Percentiles rank a stretch among this genome's conserved stretches.
Evolutionary conservation across 2,888 invertebrate genomes (phyloP).

Genomic region (Lasius fuliginosus): DNA sequence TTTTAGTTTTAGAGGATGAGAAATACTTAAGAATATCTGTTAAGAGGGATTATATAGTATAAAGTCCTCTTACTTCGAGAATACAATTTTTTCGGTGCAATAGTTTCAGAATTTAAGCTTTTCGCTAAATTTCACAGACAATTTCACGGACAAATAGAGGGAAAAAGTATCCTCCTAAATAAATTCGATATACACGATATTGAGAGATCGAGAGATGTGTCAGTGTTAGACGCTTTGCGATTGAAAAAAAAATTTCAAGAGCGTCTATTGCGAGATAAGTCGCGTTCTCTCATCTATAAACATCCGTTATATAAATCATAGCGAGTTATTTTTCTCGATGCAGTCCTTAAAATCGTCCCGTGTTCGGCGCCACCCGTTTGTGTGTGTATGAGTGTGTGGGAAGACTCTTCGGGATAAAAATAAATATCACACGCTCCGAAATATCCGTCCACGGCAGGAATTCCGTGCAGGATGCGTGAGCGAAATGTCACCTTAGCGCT

Average conservation of each 20-base stretch:
- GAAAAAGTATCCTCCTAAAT: neutral
- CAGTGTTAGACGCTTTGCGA: neutral
- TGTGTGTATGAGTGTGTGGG: neutral
- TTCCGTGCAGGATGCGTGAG: slow-evolving; percentile 27
- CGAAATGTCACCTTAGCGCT: slow-evolving; percentile 32
- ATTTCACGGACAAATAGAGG: neutral
- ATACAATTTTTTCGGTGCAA: too few species aligned
- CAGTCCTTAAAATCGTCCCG: slow-evolving; percentile 26
- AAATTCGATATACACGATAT: neutral
- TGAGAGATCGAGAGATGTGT: neutral
- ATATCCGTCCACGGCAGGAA: neutral
- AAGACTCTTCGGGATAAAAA: neutral
- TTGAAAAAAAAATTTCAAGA: neutral
- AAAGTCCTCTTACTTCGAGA: too few species aligned
- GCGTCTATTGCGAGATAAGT: neutral
- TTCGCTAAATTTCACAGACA: neutral
- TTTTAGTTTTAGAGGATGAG: too few species aligned
- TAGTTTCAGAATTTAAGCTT: neutral
- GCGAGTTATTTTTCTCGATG: slow-evolving; percentile 35
- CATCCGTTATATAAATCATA: slow-evolving; percentile 38
- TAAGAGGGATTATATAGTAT: too few species aligned
- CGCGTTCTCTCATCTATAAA: neutral
- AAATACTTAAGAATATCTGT: too few species aligned
- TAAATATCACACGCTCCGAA: slow-evolving; percentile 33
- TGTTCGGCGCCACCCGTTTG: neutral